These are phyloP conservation scores for Drosophila setosimentum DNA, from an alignment of 2,888 invertebrate species.

Conservation along the genomic window DNA sequence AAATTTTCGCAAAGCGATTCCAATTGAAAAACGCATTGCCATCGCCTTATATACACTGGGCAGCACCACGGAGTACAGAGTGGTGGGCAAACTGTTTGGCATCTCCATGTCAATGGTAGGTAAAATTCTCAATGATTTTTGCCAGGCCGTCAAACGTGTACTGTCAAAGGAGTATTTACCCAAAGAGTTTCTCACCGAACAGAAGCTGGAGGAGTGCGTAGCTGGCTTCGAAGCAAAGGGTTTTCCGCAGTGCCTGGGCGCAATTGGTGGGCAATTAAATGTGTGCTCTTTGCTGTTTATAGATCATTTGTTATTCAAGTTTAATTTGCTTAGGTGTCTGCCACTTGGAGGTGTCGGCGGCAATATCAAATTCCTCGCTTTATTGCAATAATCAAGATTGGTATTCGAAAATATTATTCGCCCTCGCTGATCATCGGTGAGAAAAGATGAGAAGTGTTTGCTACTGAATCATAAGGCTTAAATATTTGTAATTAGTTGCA, in stretches of 20 bases:
- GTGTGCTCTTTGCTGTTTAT: background rate
- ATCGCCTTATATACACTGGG: constrained; percentile 12
- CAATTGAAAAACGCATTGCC: constrained; percentile 11
- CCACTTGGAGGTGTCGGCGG: background rate
- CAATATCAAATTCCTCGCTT: background rate
- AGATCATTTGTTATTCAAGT: background rate
- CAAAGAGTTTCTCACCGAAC: constrained; percentile 3
- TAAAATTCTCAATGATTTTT: constrained; percentile 11
- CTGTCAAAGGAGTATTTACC: background rate
- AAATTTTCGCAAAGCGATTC: background rate
- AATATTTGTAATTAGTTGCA: background rate
- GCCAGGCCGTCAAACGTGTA: background rate
- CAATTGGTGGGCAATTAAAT: constrained; percentile 1
- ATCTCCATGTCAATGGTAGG: background rate
- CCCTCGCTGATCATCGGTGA: constrained; percentile 14
- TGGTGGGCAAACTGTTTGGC: background rate
- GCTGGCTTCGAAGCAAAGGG: background rate
- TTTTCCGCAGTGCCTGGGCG: constrained; percentile 17
- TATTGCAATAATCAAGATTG: background rate
- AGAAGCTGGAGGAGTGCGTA: background rate
- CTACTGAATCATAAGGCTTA: background rate
- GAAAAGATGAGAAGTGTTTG: background rate
- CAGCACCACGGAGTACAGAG: background rate
- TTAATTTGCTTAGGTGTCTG: background rate
- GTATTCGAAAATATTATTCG: constrained; percentile 6